Conservation (phyloP, 2,113 vertebrate genomes). For the Rynchops niger region DNA sequence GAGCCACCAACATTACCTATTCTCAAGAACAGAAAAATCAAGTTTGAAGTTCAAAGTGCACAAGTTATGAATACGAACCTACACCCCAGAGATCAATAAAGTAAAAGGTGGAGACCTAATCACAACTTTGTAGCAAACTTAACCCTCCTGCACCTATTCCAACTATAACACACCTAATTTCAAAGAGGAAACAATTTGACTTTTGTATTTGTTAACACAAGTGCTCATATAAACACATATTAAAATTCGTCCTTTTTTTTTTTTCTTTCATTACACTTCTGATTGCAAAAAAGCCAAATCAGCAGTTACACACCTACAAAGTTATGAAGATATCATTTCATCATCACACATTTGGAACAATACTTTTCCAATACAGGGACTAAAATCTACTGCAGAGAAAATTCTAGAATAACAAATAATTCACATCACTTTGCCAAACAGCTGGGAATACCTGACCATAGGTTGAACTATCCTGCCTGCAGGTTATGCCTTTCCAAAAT, state of each 20-base stretch:
- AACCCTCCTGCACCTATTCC: background rate
- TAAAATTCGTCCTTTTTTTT: background rate
- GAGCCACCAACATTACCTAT: background rate
- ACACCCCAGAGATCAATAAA: background rate
- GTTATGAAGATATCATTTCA: fast-evolving
- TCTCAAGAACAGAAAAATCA: background rate
- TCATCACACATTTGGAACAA: background rate
- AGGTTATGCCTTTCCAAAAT: background rate
- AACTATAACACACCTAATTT: background rate
- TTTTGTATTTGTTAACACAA: background rate
- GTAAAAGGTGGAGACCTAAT: background rate
- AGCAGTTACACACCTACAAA: background rate
- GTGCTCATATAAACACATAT: background rate
- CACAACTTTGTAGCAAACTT: background rate
- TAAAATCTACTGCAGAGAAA: background rate
- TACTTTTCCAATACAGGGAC: background rate
- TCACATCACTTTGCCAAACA: background rate
- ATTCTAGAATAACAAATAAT: background rate
- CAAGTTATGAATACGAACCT: background rate
- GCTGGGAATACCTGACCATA: background rate
- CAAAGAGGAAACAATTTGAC: background rate
- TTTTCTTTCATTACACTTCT: background rate
- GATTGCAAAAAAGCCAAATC: background rate
- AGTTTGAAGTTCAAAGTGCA: background rate
- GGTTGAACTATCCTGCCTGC: background rate